Evolutionary conservation across 2,888 invertebrate genomes (phyloP), one percentile per base, ranked within the genome.

Genomic region (Thera britannica): DNA sequence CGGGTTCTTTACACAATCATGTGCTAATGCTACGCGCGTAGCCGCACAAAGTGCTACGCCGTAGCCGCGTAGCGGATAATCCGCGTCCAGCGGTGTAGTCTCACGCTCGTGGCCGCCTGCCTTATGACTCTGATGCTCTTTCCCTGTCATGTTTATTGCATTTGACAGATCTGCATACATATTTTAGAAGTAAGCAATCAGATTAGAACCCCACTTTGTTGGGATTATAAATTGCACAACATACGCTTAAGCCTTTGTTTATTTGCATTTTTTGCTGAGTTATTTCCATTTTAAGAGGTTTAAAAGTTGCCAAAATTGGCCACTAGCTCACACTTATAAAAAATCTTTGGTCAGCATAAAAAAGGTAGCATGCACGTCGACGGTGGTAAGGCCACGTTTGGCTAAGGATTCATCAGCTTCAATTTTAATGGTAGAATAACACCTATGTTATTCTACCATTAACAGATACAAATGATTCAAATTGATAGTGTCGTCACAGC

Each of bases 131-230:
- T 87, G 89, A 89, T 89, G 89, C 85, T 87, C 85, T 89, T 88
- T 87, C 84, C 85, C 79, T 90, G 88, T 88, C 87, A 89, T 88
- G 87, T 89, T 88, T 89, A 89, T 90, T 90, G 88, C 88, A 90
- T 87, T 78, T 83, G 82, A 83, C 83, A 84, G 79, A 83, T 84
- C 81, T 86, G 82, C 86, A 87, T 88, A 85, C 81, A 83, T 84
- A 81, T 82, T 63, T 83, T 78, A 77, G 38, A 83, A 52, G 7
- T 51, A 51, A 52, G 73, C 44, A 7, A 23, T 84, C 76, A 80
- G 84, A 80, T 85, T 86, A 83, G 79, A 51, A 81, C 82, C 79
- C 84, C 67, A 46, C 70, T 68, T 66, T 70, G 55, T 68, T 64
- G 57, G 46, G 36, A 62, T 8, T 54, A n/a, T 41, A 58, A 59